Base-by-base conservation (phyloP, 2,797 vertebrate species). In the Lepus oiostolus region DNA sequence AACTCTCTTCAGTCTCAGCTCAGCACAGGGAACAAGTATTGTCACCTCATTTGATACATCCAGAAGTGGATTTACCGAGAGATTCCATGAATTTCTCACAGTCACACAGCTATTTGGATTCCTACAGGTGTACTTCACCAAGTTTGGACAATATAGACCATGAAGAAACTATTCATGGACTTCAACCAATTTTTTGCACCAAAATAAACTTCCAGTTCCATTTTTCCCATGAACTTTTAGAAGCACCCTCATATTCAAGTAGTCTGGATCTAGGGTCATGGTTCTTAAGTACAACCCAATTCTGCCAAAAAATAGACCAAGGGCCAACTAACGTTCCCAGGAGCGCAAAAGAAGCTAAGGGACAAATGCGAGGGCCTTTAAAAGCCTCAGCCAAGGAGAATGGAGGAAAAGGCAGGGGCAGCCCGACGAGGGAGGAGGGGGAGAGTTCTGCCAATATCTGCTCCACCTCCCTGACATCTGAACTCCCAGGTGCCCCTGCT, bases 231-330 rank as follows among this genome's bases (percentile, higher is more conserved):
- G 17, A 58, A 58, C 54, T 58, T 58, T 58, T 58, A 58, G 54
- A 58, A 58, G 54, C 6, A 21, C 14, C 13, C 19, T 58, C 54
- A 58, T 21, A 58, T 58, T 81, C 75, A 80, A 65, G 42, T 67
- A 79, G 65, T 85, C 60, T 89, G 47, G 30, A 83, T 85, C 63
- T 85, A 85, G 82, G 75, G 52, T 77, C 16, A 60, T n/a, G 81
- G 24, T 65, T 91, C 24, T 82, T 88, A 91, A 88, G 35, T 35
- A 83, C 5, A 94, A 82, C 24, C 22, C 65, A 68, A 47, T 85
- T 80, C 70, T 91, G 14, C 22, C 90, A 95, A 91, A 93, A 85
- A 94, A 47, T 21, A 75, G 26, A 21, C 19, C n/a, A 88, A 42
- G 2, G 50, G 42, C 16, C 32, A 95, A 74, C 32, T 74, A 84